phyloP scores from a whole-genome alignment of 1,140 invertebrate species.

The Heterodera carotae region DNA sequence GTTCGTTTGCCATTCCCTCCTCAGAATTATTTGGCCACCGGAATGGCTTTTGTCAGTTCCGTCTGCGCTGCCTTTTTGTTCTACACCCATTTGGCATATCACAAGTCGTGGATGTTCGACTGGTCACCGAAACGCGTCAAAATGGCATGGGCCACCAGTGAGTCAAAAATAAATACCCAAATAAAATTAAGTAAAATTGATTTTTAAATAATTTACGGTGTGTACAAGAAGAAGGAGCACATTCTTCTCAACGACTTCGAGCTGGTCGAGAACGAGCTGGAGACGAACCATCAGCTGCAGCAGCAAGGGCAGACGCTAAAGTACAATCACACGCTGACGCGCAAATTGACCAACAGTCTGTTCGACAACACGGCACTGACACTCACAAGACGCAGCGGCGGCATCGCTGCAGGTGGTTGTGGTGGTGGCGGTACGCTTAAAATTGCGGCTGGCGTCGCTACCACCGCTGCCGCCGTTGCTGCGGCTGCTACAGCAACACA shows the following conservation, averaged over 20 bases:
- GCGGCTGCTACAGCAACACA: no score
- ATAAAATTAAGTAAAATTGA: no score
- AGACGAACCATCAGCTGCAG: neutral
- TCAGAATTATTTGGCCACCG: constrained; percentile 52
- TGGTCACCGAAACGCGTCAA: constrained; percentile 43
- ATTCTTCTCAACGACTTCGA: constrained; percentile 37
- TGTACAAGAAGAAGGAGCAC: constrained; percentile 29
- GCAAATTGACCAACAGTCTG: constrained; percentile 44
- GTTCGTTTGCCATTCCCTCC: constrained; percentile 8
- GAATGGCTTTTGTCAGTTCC: constrained; percentile 50
- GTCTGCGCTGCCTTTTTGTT: constrained; percentile 50
- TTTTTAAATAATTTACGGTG: no score
- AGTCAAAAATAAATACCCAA: no score
- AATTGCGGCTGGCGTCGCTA: no score
- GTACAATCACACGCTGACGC: constrained; percentile 38
- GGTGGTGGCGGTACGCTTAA: no score
- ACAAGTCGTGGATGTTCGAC: constrained; percentile 50
- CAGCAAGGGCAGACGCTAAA: no score
- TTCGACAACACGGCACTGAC: constrained; percentile 45
- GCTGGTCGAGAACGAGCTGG: constrained; percentile 41
- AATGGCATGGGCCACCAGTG: constrained; percentile 45
- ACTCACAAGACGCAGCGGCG: constrained; percentile 9
- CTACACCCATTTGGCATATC: constrained; percentile 51
- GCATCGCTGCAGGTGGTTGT: neutral
- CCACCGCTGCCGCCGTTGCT: no score